These are phyloP conservation scores for Sebastes hopkinsi DNA, from an alignment of 2,797 vertebrate genomes.

Conservation along the genomic window DNA sequence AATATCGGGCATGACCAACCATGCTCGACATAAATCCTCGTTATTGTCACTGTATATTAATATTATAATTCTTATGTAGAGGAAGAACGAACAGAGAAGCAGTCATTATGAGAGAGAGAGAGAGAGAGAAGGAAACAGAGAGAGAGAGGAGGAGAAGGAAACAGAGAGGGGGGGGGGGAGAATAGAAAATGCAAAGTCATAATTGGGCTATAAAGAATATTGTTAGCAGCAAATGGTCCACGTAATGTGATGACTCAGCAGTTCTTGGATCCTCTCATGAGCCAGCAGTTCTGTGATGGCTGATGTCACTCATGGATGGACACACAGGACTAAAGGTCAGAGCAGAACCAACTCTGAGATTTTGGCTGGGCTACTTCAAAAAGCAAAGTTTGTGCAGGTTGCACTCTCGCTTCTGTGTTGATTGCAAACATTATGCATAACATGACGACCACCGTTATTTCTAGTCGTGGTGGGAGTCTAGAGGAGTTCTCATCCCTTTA, in stretches of 20 bases:
- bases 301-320: conserved; percentile 49
- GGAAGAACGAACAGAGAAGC: conserved; percentile 20
- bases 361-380: neutral
- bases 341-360: conserved; percentile 8
- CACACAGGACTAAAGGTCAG: conserved; percentile 56
- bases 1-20: neutral
- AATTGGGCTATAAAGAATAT: conserved; percentile 68
- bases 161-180: neutral
- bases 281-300: conserved; percentile 52
- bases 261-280: conserved; percentile 48
- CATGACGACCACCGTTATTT: neutral
- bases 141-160: conserved; percentile 9
- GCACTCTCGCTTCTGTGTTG: neutral
- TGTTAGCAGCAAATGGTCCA: conserved; percentile 67
- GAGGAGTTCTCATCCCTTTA: neutral
- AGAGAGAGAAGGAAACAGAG: neutral
- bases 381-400: neutral
- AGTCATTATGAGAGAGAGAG: conserved; percentile 5
- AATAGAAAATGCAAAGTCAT: conserved; percentile 64
- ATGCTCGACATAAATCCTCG: conserved; percentile 27
- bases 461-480: neutral
- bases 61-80: conserved; percentile 21
- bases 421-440: neutral
- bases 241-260: conserved; percentile 63
- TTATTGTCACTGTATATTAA: conserved; percentile 27